Evolutionary conservation across 1,140 invertebrate genomes (phyloP).

Genomic region (Pararge aegeria): DNA sequence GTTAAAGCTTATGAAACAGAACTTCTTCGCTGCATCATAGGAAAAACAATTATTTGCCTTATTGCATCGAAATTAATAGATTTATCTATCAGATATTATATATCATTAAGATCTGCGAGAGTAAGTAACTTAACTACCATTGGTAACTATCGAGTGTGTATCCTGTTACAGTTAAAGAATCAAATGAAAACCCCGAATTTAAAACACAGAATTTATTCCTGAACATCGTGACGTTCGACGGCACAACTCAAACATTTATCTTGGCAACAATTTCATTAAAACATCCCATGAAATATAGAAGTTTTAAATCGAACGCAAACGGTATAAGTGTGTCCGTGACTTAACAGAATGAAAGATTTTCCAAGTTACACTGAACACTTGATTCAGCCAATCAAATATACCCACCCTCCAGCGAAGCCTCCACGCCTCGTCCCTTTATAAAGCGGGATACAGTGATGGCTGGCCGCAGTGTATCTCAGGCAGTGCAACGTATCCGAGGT

Average conservation of each 20-base stretch:
- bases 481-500: constrained; percentile 31
- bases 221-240: neutral
- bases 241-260: neutral
- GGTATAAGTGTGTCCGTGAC: constrained; percentile 54
- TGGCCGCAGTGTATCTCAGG: constrained; percentile 51
- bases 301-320: constrained; percentile 8
- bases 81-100: too few relatives aligned
- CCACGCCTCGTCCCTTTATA: constrained; percentile 77
- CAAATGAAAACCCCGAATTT: neutral
- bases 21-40: too few relatives aligned
- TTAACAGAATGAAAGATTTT: constrained; percentile 70
- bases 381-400: constrained; percentile 79
- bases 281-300: neutral
- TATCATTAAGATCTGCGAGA: too few relatives aligned
- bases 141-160: too few relatives aligned
- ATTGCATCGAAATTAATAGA: too few relatives aligned
- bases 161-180: too few relatives aligned
- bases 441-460: constrained; percentile 35
- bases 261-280: neutral
- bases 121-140: too few relatives aligned
- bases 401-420: constrained; percentile 65
- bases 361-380: constrained; percentile 76
- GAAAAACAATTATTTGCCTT: too few relatives aligned
- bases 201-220: too few relatives aligned
- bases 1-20: too few relatives aligned